Conservation (phyloP, 2,888 invertebrate genomes). For the Limnephilus auricula region DNA sequence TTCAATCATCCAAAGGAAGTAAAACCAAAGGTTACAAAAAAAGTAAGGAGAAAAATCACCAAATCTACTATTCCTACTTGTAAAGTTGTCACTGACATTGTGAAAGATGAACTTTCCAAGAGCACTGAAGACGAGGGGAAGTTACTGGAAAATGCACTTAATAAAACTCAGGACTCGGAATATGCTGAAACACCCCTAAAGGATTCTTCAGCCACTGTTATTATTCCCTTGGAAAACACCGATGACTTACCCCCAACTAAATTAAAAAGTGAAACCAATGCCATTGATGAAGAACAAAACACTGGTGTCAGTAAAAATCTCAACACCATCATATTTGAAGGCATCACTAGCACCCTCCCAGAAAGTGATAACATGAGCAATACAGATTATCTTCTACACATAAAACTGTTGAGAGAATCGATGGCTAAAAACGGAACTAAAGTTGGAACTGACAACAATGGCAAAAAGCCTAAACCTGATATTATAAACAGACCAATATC, state of each 20-base stretch:
- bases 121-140: constrained; percentile 54
- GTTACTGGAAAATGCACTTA: constrained; percentile 52
- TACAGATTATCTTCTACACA: constrained; percentile 49
- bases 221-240: background rate
- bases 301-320: background rate
- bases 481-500: background rate
- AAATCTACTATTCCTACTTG: constrained; percentile 15
- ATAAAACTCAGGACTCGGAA: constrained; percentile 24
- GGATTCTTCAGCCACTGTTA: background rate
- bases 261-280: background rate
- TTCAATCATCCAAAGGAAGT: background rate
- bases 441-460: background rate
- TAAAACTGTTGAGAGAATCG: constrained; percentile 54
- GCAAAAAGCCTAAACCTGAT: background rate
- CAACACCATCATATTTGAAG: background rate
- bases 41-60: constrained; percentile 35
- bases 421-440: background rate
- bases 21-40: constrained; percentile 44
- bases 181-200: constrained; percentile 19
- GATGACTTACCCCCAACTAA: background rate
- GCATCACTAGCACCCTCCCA: background rate
- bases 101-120: constrained; percentile 43
- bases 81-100: background rate
- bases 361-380: constrained; percentile 44
- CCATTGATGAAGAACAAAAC: background rate